phyloP scores from a whole-genome alignment of 2,113 vertebrate species.

The Sigmodon hispidus region DNA sequence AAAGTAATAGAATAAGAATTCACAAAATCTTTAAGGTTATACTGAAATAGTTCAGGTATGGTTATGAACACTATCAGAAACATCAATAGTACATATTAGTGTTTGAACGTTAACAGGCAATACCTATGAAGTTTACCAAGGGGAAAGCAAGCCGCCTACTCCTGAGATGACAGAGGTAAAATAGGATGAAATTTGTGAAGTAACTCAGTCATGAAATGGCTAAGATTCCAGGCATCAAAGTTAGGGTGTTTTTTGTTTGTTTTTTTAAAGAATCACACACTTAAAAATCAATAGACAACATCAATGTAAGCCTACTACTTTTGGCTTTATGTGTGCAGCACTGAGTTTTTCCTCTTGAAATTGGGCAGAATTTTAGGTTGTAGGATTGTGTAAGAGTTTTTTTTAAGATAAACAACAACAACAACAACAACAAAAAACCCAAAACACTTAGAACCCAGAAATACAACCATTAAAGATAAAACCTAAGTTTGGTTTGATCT shows the following conservation, averaged over 20 bases:
- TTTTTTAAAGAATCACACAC: neutral
- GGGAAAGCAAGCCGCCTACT: neutral
- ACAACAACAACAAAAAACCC: too few species aligned
- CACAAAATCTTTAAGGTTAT: conserved; percentile 32
- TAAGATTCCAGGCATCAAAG: neutral
- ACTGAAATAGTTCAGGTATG: conserved; percentile 23
- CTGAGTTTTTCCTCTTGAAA: conserved; percentile 44
- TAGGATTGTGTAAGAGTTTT: neutral
- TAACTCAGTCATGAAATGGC: neutral
- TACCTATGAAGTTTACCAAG: neutral
- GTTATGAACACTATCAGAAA: conserved; percentile 6
- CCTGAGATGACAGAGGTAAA: neutral
- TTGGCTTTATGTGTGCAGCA: neutral
- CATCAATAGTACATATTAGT: neutral
- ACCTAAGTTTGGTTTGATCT: neutral
- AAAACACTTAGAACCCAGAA: conserved; percentile 52
- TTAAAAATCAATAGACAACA: neutral
- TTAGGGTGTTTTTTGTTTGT: conserved; percentile 13
- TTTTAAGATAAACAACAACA: conserved; percentile 48
- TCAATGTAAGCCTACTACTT: neutral
- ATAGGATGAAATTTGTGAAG: neutral
- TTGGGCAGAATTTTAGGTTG: conserved; percentile 4
- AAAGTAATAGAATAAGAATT: conserved; percentile 28
- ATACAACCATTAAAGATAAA: conserved; percentile 49
- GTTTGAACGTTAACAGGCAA: neutral